Percentiles rank a stretch among this genome's conserved stretches.
Evolutionary conservation across 2,113 vertebrate species (phyloP).

Genomic region (Nycticorax nycticorax): DNA sequence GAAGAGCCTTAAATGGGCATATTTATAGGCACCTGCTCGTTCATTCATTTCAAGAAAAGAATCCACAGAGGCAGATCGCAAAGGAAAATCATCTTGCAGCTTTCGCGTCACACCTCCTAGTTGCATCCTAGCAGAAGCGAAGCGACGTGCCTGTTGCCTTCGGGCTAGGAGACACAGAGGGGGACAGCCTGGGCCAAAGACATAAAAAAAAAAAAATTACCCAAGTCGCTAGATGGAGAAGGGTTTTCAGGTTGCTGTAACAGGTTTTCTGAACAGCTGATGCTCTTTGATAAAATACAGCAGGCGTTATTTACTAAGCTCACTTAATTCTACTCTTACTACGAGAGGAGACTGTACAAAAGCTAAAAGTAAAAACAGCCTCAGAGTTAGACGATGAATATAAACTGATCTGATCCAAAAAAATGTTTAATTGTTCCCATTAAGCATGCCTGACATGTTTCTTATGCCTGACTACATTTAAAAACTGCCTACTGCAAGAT

Average conservation of each 20-base stretch:
- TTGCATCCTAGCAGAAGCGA: neutral
- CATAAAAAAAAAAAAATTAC: neutral
- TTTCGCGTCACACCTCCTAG: neutral
- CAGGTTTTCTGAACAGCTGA: neutral
- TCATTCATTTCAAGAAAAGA: neutral
- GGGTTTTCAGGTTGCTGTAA: neutral
- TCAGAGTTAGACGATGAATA: neutral
- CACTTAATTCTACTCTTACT: neutral
- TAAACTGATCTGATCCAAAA: neutral
- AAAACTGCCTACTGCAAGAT: neutral
- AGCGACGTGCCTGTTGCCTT: neutral
- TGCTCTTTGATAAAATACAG: neutral
- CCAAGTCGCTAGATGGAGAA: neutral
- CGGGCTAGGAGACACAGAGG: neutral
- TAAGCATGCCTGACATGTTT: neutral
- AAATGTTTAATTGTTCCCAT: neutral
- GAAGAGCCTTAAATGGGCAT: neutral
- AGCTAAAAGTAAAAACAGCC: neutral
- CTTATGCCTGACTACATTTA: neutral
- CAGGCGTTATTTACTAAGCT: neutral
- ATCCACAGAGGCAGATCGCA: neutral
- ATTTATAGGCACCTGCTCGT: neutral
- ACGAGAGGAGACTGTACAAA: neutral
- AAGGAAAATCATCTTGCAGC: fast-evolving
- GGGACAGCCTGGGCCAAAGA: neutral